Percentiles rank a stretch among this genome's conserved stretches.
phyloP scores from a whole-genome alignment of 2,113 vertebrate species.

The Hystrix cristata region DNA sequence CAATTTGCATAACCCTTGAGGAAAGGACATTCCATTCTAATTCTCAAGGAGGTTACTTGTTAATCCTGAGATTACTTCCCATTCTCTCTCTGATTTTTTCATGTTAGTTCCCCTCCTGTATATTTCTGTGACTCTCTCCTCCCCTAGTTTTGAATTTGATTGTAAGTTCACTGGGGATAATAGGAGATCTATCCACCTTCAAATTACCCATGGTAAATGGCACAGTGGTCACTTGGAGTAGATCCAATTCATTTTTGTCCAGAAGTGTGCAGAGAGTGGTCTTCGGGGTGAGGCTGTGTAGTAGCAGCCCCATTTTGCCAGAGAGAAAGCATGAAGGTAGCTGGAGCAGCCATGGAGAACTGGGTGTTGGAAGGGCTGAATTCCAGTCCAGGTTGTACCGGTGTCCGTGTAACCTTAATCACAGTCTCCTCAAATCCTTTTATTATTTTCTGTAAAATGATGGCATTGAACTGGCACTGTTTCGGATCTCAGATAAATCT shows the following conservation, averaged over 20 bases:
- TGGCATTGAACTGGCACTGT: constrained; percentile 12
- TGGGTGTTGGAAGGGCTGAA: not conserved
- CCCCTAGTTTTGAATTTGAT: constrained; percentile 13
- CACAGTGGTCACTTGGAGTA: not conserved
- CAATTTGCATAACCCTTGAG: not conserved
- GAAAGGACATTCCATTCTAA: not conserved
- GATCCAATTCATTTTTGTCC: not conserved
- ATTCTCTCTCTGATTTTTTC: not conserved
- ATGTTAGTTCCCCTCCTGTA: not conserved
- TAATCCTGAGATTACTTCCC: constrained; percentile 29
- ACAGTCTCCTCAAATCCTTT: not conserved
- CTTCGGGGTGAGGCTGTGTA: not conserved
- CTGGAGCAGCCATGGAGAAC: not conserved
- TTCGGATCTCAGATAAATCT: constrained; percentile 56
- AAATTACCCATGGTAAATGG: not conserved
- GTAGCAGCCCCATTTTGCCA: not conserved
- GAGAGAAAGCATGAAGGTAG: not conserved
- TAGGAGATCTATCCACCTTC: constrained; percentile 36
- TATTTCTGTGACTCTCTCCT: not conserved
- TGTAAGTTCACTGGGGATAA: not conserved
- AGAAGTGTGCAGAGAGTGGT: not conserved
- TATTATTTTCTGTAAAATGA: constrained; percentile 22
- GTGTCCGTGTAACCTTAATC: not conserved
- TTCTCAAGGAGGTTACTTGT: constrained; percentile 10
- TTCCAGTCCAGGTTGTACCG: not conserved